Percentiles rank a stretch among this genome's conserved stretches.
These are phyloP conservation scores for Drosophila putrida DNA, from an alignment of 2,888 invertebrate genomes.

Conservation along the genomic window DNA sequence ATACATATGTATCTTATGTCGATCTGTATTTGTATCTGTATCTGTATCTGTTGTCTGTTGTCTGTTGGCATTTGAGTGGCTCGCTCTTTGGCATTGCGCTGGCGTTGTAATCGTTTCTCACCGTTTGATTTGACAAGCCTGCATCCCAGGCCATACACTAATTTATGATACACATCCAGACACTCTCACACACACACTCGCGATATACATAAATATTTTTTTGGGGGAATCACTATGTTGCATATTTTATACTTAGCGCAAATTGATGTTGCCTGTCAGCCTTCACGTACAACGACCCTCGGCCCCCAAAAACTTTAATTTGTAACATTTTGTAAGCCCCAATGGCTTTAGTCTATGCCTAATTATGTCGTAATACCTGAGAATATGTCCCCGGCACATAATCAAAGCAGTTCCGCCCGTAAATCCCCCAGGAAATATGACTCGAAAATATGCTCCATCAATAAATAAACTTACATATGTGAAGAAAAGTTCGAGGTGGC, in stretches of 20 bases:
- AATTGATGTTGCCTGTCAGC: constrained; percentile 70
- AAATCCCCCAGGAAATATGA: constrained; percentile 48
- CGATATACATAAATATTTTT: constrained; percentile 11
- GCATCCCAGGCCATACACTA: constrained; percentile 61
- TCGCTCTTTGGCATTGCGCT: constrained; percentile 56
- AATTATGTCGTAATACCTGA: constrained; percentile 19
- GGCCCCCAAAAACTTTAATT: constrained; percentile 47
- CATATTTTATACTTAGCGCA: constrained; percentile 48
- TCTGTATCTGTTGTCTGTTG: constrained; percentile 22
- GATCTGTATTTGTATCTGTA: constrained; percentile 26
- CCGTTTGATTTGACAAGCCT: constrained; percentile 71
- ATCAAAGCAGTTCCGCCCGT: constrained; percentile 5
- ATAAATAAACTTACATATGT: constrained; percentile 48
- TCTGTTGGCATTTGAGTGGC: constrained; percentile 27
- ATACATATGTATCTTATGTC: constrained; percentile 19
- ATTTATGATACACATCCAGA: constrained; percentile 54
- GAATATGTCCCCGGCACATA: not conserved
- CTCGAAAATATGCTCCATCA: constrained; percentile 46
- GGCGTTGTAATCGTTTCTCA: constrained; percentile 67
- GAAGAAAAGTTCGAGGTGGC: constrained; percentile 8
- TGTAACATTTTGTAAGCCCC: constrained; percentile 43
- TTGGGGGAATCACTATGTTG: constrained; percentile 16
- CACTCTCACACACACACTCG: constrained; percentile 9
- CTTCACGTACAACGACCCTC: constrained; percentile 31
- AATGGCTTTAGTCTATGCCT: constrained; percentile 18